Conservation (phyloP, 2,797 vertebrate species). For the Decapterus maruadsi region DNA sequence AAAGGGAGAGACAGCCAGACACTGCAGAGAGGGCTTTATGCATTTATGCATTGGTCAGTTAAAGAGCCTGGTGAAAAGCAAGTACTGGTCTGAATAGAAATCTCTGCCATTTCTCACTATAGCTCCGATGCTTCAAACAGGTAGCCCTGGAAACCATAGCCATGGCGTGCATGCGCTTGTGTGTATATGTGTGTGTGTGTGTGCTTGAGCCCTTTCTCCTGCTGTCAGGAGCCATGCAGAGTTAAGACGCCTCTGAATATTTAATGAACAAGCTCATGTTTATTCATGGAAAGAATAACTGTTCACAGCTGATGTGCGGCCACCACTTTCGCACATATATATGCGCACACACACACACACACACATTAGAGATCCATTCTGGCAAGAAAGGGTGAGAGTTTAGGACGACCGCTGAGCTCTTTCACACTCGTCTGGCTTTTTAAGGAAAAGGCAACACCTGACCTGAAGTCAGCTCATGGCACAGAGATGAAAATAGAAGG, state of each 20-base stretch:
- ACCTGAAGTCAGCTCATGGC: slow-evolving; percentile 31
- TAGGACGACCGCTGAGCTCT: slow-evolving; percentile 52
- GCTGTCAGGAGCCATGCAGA: slow-evolving; percentile 81
- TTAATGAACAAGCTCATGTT: slow-evolving; percentile 83
- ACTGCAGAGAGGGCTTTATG: slow-evolving; percentile 57
- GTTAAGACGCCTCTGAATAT: slow-evolving; percentile 85
- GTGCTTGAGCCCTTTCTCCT: slow-evolving; percentile 73
- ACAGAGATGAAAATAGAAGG: background rate
- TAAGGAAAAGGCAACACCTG: slow-evolving; percentile 25
- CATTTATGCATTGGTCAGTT: slow-evolving; percentile 79
- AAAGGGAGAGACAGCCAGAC: slow-evolving; percentile 53
- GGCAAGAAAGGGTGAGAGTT: slow-evolving; percentile 61
- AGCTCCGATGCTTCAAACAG: slow-evolving; percentile 70
- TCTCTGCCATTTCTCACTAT: slow-evolving; percentile 73
- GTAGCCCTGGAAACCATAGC: slow-evolving; percentile 78
- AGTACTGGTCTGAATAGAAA: slow-evolving; percentile 72
- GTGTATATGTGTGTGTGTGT: slow-evolving; percentile 16
- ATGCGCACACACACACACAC: slow-evolving; percentile 3
- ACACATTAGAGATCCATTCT: slow-evolving; percentile 24
- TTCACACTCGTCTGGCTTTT: slow-evolving; percentile 35
- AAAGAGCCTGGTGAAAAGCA: slow-evolving; percentile 61
- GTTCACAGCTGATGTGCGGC: slow-evolving; percentile 59
- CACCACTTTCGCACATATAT: slow-evolving; percentile 25
- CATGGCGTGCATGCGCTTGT: slow-evolving; percentile 11
- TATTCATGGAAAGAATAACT: slow-evolving; percentile 81